phyloP scores from a whole-genome alignment of 2,797 vertebrate species.

The Sphaeramia orbicularis region DNA sequence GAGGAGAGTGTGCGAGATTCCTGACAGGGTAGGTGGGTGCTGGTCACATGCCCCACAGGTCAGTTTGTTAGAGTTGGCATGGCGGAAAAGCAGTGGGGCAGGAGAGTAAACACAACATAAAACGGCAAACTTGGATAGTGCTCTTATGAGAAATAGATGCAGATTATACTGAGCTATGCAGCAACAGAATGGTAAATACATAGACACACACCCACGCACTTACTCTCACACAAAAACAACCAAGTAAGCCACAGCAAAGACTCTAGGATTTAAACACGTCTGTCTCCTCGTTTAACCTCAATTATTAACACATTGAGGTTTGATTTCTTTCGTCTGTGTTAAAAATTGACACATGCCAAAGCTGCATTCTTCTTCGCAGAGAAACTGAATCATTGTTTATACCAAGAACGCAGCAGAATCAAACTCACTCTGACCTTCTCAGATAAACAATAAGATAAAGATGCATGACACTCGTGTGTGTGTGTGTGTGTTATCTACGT shows the following conservation, averaged over 20 bases:
- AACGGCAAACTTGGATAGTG: conserved; percentile 47
- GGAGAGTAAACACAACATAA: conserved; percentile 57
- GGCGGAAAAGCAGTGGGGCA: conserved; percentile 27
- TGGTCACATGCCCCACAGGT: conserved; percentile 41
- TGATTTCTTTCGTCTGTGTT: conserved; percentile 18
- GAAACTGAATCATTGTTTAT: conserved; percentile 2
- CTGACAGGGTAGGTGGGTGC: conserved; percentile 51
- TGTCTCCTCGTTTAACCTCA: conserved; percentile 48
- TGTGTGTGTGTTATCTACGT: not conserved
- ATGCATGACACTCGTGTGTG: not conserved
- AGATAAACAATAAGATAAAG: not conserved
- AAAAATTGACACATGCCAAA: conserved; percentile 18
- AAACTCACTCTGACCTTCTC: not conserved
- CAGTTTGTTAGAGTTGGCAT: conserved; percentile 72
- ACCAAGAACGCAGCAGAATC: not conserved
- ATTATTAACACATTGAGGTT: conserved; percentile 10
- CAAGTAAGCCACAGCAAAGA: not conserved
- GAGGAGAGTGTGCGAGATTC: conserved; percentile 52
- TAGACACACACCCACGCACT: conserved; percentile 17
- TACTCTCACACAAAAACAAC: conserved; percentile 6
- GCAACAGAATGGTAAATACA: conserved; percentile 30
- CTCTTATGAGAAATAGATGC: conserved; percentile 59
- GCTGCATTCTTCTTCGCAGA: not conserved
- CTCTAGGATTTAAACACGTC: too few species aligned
- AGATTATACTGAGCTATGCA: conserved; percentile 35